Conservation (phyloP, 2,888 invertebrate species). For the Drosophila infuscata region DNA sequence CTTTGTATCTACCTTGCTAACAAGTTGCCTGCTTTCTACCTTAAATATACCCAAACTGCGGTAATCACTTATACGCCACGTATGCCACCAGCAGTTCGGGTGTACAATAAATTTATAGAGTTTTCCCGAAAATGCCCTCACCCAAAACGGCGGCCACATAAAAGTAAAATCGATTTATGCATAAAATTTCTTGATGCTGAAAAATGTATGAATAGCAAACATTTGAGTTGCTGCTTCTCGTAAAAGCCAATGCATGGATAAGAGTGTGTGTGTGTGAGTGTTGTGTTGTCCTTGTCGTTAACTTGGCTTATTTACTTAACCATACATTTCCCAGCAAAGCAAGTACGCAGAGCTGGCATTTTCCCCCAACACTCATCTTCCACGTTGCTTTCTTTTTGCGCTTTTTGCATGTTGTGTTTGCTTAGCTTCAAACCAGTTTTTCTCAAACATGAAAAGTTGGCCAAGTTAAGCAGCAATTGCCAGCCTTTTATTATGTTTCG, state of each 20-base stretch:
- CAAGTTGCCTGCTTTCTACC: constrained; percentile 21
- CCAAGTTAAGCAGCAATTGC: constrained; percentile 73
- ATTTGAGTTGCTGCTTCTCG: constrained; percentile 48
- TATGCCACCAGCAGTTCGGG: constrained; percentile 49
- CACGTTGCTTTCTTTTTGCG: constrained; percentile 13
- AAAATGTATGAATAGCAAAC: constrained; percentile 74
- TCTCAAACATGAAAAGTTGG: constrained; percentile 74
- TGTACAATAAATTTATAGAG: constrained; percentile 65
- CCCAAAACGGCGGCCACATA: constrained; percentile 42
- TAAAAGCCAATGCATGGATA: constrained; percentile 1
- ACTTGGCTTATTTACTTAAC: constrained; percentile 57
- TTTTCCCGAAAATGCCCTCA: constrained; percentile 19
- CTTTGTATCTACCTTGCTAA: constrained; percentile 30
- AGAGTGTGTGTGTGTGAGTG: constrained; percentile 1
- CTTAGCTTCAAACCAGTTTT: constrained; percentile 79
- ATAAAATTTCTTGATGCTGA: constrained; percentile 63
- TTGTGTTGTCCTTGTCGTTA: constrained; percentile 38
- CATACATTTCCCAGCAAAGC: constrained; percentile 38
- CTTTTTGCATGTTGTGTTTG: constrained; percentile 48
- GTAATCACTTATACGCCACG: constrained; percentile 70
- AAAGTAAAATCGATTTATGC: constrained; percentile 76
- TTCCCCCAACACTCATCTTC: not conserved
- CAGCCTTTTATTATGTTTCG: constrained; percentile 48
- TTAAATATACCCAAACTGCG: constrained; percentile 42
- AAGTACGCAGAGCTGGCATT: constrained; percentile 10